Base-by-base conservation (phyloP, 2,888 invertebrate species). In the Macrophya annulata region DNA sequence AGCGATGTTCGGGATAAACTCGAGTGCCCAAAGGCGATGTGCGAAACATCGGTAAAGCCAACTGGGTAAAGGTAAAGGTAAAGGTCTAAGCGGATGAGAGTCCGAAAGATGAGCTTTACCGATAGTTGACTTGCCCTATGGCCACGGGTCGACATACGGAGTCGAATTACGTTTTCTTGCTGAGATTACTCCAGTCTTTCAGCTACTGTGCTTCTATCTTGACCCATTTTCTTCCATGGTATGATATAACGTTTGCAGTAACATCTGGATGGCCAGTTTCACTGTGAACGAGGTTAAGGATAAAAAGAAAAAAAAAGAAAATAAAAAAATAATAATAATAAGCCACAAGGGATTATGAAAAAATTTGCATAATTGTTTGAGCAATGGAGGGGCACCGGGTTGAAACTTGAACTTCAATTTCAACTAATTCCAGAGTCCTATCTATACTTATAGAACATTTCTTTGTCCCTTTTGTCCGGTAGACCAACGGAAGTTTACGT, bases 151-250 rank as follows among this genome's bases (percentile, higher is more conserved):
- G 79, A 79, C 79, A 59, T 37, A 77, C 62, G 62, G 77, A 77
- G 77, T 77, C 77, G 55, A 31, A 77, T 77, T 77, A 77, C 77
- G 37, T 17, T 77, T 77, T 77, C 77, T 77, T 77, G 55, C 55
- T 31, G 55, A 25, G 55, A 59, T 40, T 40, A n/a, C 37, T 76
- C 48, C 76, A 48, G 48, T 76, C 76, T 76, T 76, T 25, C 25
- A 45, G 71, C 71, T 37, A 31, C 74, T 74, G 45, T 37, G 4
- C 55, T 51, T 6, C 25, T 21, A 9, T 76, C 76, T 79, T 59
- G 79, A 79, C 79, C 79, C 37, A 59, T 59, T 59, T 79, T 25
- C 43, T 9, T 40, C 37, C 37, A 40, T 71, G 10, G n/a, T 25
- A 62, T 21, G 9, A n/a, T n/a, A 62, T 25, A 62, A 15, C 31